Evolutionary conservation across 2,888 invertebrate genomes (phyloP).

Genomic region (Cephus nigrinus): DNA sequence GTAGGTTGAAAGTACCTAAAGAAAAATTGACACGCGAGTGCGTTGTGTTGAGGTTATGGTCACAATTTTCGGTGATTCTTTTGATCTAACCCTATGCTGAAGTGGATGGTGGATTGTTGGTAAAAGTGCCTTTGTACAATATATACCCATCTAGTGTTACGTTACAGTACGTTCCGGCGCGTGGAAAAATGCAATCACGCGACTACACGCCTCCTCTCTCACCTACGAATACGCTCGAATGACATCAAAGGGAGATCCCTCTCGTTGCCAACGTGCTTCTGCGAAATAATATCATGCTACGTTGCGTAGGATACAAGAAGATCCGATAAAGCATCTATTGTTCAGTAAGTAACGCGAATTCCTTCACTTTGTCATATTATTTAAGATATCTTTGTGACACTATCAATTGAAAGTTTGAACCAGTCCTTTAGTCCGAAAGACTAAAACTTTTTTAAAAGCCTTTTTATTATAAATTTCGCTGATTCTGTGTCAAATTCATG

Average conservation of each 20-base stretch:
- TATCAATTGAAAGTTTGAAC: background rate
- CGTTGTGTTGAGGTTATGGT: background rate
- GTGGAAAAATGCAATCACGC: conserved; percentile 5
- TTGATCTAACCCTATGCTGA: background rate
- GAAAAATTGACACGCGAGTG: background rate
- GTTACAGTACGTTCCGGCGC: background rate
- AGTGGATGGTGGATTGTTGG: background rate
- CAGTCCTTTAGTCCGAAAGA: background rate
- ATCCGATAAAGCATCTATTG: background rate
- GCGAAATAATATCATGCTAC: background rate
- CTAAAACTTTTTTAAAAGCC: no score
- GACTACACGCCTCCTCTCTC: background rate
- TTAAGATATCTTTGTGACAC: background rate
- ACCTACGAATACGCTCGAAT: background rate
- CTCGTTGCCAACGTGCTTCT: background rate
- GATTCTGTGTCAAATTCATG: background rate
- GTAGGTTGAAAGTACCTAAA: background rate
- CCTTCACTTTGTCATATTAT: background rate
- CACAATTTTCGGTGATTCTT: background rate
- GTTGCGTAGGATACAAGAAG: background rate
- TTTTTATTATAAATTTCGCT: background rate
- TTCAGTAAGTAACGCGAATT: background rate
- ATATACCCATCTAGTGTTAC: background rate
- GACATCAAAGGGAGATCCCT: conserved; percentile 1
- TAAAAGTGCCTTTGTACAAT: background rate